A percentile compares a stretch with the other conserved stretches of the same genome.
Evolutionary conservation across 2,888 invertebrate species (phyloP).

Genomic region (Pseudococcus jackbeardsleyi): DNA sequence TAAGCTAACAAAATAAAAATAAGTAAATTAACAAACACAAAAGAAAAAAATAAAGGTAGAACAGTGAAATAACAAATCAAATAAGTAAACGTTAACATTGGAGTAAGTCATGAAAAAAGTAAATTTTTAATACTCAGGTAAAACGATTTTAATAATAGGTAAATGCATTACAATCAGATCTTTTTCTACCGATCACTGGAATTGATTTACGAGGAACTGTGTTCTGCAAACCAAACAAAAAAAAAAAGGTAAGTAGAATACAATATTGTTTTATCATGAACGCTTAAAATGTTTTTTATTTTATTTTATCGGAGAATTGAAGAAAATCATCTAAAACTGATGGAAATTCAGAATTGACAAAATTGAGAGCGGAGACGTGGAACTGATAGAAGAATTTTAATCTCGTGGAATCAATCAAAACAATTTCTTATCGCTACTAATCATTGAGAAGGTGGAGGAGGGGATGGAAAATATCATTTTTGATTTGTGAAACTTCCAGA

Average conservation of each 20-base stretch:
- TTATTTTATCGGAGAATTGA: too few species aligned
- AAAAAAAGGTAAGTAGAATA: neutral
- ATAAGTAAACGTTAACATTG: neutral
- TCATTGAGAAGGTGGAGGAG: too few species aligned
- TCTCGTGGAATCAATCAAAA: too few species aligned
- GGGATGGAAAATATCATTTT: too few species aligned
- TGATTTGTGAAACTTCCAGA: too few species aligned
- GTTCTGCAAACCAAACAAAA: neutral
- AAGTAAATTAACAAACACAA: neutral
- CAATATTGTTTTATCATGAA: too few species aligned
- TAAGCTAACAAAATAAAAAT: constrained; percentile 49
- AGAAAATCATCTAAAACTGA: too few species aligned
- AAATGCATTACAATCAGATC: constrained; percentile 9
- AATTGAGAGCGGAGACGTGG: too few species aligned
- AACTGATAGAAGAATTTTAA: too few species aligned
- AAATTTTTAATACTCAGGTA: neutral
- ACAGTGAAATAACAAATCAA: constrained; percentile 43
- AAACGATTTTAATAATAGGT: neutral
- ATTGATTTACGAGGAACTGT: neutral
- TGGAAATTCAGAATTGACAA: too few species aligned
- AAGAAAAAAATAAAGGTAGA: neutral
- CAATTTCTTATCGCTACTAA: too few species aligned
- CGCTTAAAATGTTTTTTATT: too few species aligned
- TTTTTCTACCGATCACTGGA: neutral
- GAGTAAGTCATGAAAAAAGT: constrained; percentile 26